A percentile compares a stretch with the other conserved stretches of the same genome.
Conservation (phyloP, 2,113 vertebrate species). For the Thamnophis sirtalis region DNA sequence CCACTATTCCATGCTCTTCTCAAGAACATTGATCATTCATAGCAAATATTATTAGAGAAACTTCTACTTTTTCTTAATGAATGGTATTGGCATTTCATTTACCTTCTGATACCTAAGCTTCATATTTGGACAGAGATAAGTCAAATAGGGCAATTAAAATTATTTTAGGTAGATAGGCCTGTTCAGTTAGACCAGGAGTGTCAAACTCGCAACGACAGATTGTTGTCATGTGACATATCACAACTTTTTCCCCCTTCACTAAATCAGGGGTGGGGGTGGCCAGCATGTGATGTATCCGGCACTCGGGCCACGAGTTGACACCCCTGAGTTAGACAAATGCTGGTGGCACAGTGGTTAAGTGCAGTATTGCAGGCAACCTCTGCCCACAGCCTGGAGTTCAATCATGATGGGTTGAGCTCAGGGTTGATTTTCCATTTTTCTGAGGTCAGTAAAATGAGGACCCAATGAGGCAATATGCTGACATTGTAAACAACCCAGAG, state of each 20-base stretch:
- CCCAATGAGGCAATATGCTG: background rate
- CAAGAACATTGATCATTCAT: background rate
- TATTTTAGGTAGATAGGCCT: background rate
- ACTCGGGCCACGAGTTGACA: too few relatives aligned
- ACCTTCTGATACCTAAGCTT: background rate
- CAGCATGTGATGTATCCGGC: too few relatives aligned
- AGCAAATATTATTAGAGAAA: background rate
- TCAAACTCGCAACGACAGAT: too few relatives aligned
- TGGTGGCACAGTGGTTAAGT: background rate
- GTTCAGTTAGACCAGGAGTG: background rate
- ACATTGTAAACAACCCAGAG: background rate
- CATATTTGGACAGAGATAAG: background rate
- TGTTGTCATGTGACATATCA: too few relatives aligned
- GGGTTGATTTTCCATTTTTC: background rate
- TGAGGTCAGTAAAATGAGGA: background rate
- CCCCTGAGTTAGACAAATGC: background rate
- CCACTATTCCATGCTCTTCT: background rate
- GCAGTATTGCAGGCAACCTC: background rate
- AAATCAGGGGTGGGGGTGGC: too few relatives aligned
- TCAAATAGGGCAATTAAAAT: background rate
- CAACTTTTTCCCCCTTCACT: too few relatives aligned
- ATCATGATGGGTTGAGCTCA: background rate
- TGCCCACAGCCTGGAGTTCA: background rate
- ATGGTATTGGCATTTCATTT: background rate
- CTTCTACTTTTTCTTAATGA: background rate